Conservation (phyloP, 2,888 invertebrate genomes). For the Achlya flavicornis region DNA sequence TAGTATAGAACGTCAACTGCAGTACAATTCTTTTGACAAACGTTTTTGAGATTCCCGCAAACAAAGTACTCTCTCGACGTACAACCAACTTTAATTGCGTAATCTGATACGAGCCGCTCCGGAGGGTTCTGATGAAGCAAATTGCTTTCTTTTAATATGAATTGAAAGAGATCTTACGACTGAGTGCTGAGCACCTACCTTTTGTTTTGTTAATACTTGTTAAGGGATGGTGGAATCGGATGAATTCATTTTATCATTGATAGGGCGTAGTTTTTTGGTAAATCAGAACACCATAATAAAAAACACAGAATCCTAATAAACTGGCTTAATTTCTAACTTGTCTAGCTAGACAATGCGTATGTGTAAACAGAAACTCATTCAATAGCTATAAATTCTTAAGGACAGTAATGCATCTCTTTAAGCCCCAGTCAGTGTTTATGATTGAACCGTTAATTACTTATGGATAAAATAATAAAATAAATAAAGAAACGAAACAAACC, state of each 20-base stretch:
- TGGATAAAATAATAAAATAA: background rate
- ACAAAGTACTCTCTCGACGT: constrained; percentile 56
- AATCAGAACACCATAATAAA: no score
- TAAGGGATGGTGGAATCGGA: background rate
- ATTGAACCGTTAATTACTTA: background rate
- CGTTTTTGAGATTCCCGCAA: constrained; percentile 44
- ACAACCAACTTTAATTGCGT: constrained; percentile 59
- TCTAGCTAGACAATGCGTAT: no score
- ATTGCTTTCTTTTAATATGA: constrained; percentile 39
- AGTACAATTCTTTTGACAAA: constrained; percentile 51
- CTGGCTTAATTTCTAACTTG: no score
- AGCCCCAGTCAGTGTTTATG: no score
- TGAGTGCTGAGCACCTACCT: constrained; percentile 5
- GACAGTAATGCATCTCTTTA: no score
- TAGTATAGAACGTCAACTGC: no score
- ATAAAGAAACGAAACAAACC: background rate
- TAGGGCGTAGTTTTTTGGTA: no score
- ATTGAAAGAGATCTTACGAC: constrained; percentile 18
- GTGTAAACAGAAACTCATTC: no score
- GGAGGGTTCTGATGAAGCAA: constrained; percentile 41
- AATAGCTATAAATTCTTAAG: no score
- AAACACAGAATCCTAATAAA: no score
- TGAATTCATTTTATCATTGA: no score
- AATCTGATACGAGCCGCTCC: constrained; percentile 50
- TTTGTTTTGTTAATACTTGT: background rate